A percentile compares a stretch with the other conserved stretches of the same genome.
Conservation (phyloP, 2,797 vertebrate genomes). For the Dendrocincla tyrannina region DNA sequence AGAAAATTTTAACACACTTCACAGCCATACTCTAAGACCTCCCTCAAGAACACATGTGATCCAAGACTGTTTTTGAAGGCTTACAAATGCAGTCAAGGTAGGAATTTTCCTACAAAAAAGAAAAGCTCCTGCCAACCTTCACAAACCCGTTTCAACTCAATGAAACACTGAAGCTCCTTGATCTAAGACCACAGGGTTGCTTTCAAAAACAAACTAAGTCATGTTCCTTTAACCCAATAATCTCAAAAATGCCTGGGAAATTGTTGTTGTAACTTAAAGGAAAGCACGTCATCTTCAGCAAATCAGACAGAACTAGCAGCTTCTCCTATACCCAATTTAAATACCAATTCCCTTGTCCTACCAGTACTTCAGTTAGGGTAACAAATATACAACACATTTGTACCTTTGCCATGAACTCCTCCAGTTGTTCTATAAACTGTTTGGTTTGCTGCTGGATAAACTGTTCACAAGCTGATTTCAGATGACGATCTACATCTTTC, state of each 20-base stretch:
- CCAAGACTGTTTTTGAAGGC: neutral
- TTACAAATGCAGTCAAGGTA: neutral
- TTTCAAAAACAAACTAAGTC: neutral
- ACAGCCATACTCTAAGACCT: neutral
- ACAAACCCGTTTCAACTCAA: neutral
- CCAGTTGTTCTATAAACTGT: conserved; percentile 89
- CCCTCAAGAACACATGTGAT: neutral
- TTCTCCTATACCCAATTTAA: neutral
- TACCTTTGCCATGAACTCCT: conserved; percentile 95
- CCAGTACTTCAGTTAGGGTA: neutral
- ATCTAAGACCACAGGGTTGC: neutral
- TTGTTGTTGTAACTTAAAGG: neutral
- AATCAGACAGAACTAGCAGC: neutral
- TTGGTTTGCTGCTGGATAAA: conserved; percentile 96
- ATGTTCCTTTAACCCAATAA: neutral
- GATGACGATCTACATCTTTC: conserved; percentile 94
- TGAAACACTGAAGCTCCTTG: neutral
- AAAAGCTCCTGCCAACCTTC: neutral
- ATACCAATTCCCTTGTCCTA: neutral
- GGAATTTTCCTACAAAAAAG: neutral
- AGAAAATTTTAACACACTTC: neutral
- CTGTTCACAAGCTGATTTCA: conserved; percentile 94
- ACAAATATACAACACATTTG: neutral
- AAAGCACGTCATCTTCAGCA: neutral
- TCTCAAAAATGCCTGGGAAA: neutral